Evolutionary conservation across 2,113 vertebrate genomes (phyloP).

Genomic region (Cebus imitator): DNA sequence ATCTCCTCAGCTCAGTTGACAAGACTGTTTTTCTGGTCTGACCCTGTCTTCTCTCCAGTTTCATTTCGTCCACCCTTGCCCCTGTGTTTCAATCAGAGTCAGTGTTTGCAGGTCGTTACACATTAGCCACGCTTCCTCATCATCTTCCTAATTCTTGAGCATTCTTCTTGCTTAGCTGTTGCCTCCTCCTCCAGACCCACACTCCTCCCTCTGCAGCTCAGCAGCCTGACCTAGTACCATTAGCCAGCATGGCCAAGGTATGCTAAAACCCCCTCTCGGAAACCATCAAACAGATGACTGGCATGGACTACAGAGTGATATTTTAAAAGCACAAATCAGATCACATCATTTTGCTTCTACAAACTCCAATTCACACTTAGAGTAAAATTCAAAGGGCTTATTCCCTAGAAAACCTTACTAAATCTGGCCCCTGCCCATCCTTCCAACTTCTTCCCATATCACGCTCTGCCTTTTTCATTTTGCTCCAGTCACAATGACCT

Average conservation of each 20-base stretch:
- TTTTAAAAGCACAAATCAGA: background rate
- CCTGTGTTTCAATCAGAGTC: background rate
- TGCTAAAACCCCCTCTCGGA: background rate
- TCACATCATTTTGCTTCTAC: background rate
- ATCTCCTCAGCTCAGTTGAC: background rate
- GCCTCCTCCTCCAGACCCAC: background rate
- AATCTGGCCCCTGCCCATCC: background rate
- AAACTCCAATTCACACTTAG: background rate
- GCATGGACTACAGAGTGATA: background rate
- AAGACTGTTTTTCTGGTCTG: background rate
- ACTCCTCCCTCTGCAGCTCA: background rate
- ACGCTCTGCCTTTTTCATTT: background rate
- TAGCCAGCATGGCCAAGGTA: background rate
- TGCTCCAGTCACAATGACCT: background rate
- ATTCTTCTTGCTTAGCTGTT: background rate
- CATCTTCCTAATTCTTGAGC: background rate
- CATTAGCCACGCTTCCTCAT: background rate
- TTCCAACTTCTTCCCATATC: background rate
- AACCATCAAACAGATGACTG: background rate
- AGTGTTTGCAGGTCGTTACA: background rate
- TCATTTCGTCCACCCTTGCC: background rate
- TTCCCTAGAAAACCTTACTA: background rate
- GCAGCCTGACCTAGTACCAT: background rate
- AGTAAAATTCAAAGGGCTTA: background rate
- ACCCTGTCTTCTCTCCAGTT: background rate